Percentiles rank a stretch among this genome's conserved stretches.
These are phyloP conservation scores for Lamprotornis superbus DNA, from an alignment of 2,113 vertebrate species.

Conservation along the genomic window DNA sequence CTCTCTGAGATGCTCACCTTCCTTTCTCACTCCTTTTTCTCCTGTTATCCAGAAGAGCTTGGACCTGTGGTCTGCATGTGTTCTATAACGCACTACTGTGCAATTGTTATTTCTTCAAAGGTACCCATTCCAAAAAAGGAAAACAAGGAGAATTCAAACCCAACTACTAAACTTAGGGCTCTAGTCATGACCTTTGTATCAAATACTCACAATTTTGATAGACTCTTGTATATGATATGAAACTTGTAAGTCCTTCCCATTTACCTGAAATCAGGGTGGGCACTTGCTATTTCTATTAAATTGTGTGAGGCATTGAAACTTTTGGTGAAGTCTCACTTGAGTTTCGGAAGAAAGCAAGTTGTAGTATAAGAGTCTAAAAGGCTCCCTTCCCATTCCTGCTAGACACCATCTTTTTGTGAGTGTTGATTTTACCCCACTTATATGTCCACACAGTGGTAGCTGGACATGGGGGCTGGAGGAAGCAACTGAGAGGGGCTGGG, in stretches of 20 bases:
- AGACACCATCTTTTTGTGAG: not conserved
- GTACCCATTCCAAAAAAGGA: not conserved
- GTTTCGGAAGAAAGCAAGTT: not conserved
- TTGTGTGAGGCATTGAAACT: not conserved
- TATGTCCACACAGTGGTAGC: fast-evolving
- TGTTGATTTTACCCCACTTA: not conserved
- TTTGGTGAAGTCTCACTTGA: not conserved
- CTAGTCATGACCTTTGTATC: not conserved
- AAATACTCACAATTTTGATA: not conserved
- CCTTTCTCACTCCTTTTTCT: not conserved
- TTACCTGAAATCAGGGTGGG: not conserved
- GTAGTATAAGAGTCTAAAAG: not conserved
- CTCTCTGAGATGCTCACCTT: not conserved
- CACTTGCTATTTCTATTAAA: not conserved
- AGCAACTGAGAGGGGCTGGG: not conserved
- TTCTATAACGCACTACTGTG: not conserved
- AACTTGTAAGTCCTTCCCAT: not conserved
- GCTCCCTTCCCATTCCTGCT: not conserved
- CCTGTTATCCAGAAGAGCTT: not conserved
- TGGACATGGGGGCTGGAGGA: not conserved
- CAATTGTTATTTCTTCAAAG: not conserved
- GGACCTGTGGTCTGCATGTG: not conserved
- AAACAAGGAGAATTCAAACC: not conserved
- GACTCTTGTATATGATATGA: not conserved
- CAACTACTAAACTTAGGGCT: not conserved